These are phyloP conservation scores for Zele albiditarsus DNA, from an alignment of 2,888 invertebrate genomes.

Conservation along the genomic window DNA sequence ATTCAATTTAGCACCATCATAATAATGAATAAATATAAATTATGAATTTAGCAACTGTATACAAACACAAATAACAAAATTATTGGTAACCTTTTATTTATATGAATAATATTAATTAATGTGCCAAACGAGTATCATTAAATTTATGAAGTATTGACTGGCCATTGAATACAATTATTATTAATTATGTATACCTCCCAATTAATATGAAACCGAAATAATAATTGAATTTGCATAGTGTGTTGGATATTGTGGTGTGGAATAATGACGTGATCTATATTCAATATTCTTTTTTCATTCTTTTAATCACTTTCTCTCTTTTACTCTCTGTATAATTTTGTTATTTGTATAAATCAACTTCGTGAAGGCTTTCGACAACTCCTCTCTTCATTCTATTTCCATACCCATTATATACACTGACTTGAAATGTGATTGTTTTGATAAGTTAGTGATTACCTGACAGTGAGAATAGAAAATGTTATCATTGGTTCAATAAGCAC, in stretches of 20 bases:
- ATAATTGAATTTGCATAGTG: not conserved
- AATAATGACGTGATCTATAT: slow-evolving; percentile 20
- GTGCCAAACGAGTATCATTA: not conserved
- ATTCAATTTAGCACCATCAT: not conserved
- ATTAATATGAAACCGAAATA: slow-evolving; percentile 7
- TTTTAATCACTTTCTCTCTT: not conserved
- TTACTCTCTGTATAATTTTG: not conserved
- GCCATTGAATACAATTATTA: not conserved
- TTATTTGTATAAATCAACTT: not conserved
- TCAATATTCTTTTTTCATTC: not conserved
- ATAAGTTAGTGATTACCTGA: too few species aligned
- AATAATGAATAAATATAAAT: not conserved
- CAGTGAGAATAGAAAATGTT: too few species aligned
- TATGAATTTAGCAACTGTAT: not conserved
- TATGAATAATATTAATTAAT: not conserved
- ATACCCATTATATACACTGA: not conserved
- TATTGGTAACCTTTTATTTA: not conserved
- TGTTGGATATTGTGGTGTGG: not conserved
- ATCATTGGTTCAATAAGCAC: too few species aligned
- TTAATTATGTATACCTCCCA: not conserved
- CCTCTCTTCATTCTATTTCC: not conserved
- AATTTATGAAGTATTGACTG: not conserved
- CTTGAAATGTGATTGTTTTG: too few species aligned
- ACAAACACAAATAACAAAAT: not conserved
- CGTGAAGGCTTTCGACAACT: not conserved